Evolutionary conservation across 2,113 vertebrate species (phyloP), one percentile per base, ranked within the genome.

Genomic region (Gavialis gangeticus): DNA sequence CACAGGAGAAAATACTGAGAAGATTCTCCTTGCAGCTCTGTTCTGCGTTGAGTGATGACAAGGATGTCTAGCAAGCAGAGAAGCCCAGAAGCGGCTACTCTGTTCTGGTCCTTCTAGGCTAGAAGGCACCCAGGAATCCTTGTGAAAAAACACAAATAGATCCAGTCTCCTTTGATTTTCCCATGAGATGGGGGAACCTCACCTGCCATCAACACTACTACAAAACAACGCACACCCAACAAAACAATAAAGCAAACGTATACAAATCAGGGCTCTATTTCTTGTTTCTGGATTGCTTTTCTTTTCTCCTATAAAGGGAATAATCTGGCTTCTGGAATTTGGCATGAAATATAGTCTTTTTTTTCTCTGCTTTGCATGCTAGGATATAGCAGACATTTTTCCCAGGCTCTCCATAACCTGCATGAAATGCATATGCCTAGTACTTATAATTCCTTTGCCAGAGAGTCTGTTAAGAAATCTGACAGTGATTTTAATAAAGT

Each of bases 401-500:
- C 79, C 60, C 75, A 69, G 57, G 37, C 87, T 58, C 64, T 88
- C 5, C 4, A 57, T 56, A 90, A 14, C 56, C n/a, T 67, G 37
- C 16, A 59, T n/a, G 89, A 88, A 30, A 55, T 16, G 9, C 63
- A 76, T 57, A 54, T 59, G 81, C 93, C 71, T 11, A 62, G 10
- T 21, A 54, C 5, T 79, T 63, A 54, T n/a, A 91, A 89, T 76
- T 83, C 82, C 84, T 64, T 3, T 64, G 77, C 63, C 93, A 93
- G 64, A 24, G 25, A 87, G 79, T 18, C 76, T 91, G 82, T 8
- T 91, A 28, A 92, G 86, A 90, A 89, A 85, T 55, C 67, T 78
- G 82, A 34, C 82, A 63, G 67, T 54, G 79, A 80, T 89, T 92
- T 93, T 94, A 92, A 67, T 57, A 75, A 71, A 84, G 64, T 13